Base-by-base conservation (phyloP, 2,797 vertebrate species). In the Momotus momota region DNA sequence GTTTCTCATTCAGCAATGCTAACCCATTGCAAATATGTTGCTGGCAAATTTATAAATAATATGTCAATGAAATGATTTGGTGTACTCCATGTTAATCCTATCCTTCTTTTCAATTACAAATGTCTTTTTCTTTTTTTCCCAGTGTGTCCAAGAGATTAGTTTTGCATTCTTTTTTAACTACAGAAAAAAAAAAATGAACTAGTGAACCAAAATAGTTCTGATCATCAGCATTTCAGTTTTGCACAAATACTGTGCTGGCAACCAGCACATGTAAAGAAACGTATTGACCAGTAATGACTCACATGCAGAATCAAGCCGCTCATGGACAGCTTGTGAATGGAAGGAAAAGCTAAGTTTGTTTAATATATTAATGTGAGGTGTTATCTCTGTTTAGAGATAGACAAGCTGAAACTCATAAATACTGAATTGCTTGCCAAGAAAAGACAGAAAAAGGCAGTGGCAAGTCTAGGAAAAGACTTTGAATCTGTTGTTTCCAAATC, bases 311-410 rank as follows among this genome's bases (percentile, higher is more conserved):
- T 23, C 6, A 89, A 41, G 13, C 40, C 91, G 82, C 40, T 65
- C 54, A 52, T 27, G 27, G 75, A 21, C 64, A 81, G 64, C 38
- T 81, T 81, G 80, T 51, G 55, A 95, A 81, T 41, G 43, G 66
- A 86, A 84, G 45, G 35, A 81, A 83, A 84, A 75, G 35, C 31
- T 45, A 71, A 61, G 11, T 75, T 92, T 85, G 19, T 81, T 75
- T 67, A 64, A 57, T 40, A 33, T 52, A 29, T 54, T 70, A 60
- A 54, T 41, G 38, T 38, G 40, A 94, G 83, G 55, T 93, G 18
- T 64, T 94, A 67, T 88, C 48, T 88, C 62, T 91, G 14, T 89
- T 93, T 91, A 94, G 26, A 61, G 70, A 66, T 1, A 79, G 66
- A 41, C 40, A 78, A 72, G 49, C 43, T 89, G 75, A 92, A 93